Conservation (phyloP, 2,888 invertebrate species). For the Harpalus rufipes region DNA sequence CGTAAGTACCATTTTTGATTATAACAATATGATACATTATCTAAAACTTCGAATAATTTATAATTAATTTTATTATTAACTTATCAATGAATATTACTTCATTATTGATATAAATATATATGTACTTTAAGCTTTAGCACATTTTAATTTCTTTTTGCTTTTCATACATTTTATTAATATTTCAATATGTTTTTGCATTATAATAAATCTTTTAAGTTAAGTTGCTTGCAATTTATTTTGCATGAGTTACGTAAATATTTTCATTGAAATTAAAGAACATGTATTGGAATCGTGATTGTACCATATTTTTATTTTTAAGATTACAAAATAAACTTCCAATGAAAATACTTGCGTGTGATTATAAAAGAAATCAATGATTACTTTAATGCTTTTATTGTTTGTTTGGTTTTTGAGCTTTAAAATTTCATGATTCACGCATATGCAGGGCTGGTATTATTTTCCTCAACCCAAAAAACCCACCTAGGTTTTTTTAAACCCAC, state of each 20-base stretch:
- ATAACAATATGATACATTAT: neutral
- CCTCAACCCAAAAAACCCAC: too few species aligned
- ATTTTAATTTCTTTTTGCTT: constrained; percentile 17
- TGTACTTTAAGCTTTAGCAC: constrained; percentile 8
- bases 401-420: constrained; percentile 36
- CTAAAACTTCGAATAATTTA: constrained; percentile 1
- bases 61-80: constrained; percentile 4
- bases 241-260: constrained; percentile 39
- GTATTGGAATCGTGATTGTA: constrained; percentile 16
- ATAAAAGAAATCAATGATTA: constrained; percentile 7
- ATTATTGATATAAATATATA: constrained; percentile 12
- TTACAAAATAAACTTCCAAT: neutral
- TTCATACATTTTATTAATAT: constrained; percentile 1
- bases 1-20: constrained; percentile 82
- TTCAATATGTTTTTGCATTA: neutral
- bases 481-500: too few species aligned
- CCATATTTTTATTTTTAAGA: neutral
- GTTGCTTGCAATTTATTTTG: constrained; percentile 18
- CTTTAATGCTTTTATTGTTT: constrained; percentile 35
- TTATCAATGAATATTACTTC: neutral
- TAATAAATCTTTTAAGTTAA: neutral
- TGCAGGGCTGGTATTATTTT: too few species aligned
- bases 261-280: neutral
- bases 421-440: constrained; percentile 19
- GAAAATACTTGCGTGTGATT: neutral